Percentiles rank a stretch among this genome's conserved stretches.
phyloP scores from a whole-genome alignment of 2,888 invertebrate genomes.

The Apantesis nais region DNA sequence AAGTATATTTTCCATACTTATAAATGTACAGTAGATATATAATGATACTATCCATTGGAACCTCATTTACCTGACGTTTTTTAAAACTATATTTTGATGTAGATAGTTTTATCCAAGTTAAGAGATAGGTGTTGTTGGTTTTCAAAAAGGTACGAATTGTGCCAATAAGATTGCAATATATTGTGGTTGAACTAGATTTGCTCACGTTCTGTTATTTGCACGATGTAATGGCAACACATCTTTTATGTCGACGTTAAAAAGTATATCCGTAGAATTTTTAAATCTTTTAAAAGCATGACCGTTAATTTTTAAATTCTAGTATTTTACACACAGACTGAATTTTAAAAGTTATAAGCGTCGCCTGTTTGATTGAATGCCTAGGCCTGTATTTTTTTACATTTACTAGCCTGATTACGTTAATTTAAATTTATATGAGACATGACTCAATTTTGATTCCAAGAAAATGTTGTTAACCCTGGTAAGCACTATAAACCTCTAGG shows the following conservation, averaged over 20 bases:
- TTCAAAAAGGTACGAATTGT: not conserved
- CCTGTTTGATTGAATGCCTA: not conserved
- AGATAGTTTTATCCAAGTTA: not conserved
- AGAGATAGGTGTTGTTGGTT: not conserved
- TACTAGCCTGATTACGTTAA: not conserved
- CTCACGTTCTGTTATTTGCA: not conserved
- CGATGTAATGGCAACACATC: not conserved
- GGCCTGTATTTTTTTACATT: not conserved
- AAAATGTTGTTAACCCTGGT: not conserved
- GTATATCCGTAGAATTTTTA: not conserved
- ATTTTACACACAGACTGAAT: not conserved
- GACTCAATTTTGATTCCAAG: not conserved
- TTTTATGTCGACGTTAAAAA: not conserved
- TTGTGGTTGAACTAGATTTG: not conserved
- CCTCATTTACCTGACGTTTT: not conserved
- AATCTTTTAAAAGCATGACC: not conserved
- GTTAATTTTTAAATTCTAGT: not conserved
- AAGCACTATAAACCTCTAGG: not conserved
- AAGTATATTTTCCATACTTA: conserved; percentile 23
- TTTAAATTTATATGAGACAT: not conserved
- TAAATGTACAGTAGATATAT: conserved; percentile 31
- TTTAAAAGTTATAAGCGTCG: not conserved
- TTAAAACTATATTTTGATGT: conserved; percentile 1
- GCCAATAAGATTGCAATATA: not conserved
- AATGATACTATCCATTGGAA: conserved; percentile 3